Conservation (phyloP, 2,113 vertebrate species). For the Anser brachyrhynchus region DNA sequence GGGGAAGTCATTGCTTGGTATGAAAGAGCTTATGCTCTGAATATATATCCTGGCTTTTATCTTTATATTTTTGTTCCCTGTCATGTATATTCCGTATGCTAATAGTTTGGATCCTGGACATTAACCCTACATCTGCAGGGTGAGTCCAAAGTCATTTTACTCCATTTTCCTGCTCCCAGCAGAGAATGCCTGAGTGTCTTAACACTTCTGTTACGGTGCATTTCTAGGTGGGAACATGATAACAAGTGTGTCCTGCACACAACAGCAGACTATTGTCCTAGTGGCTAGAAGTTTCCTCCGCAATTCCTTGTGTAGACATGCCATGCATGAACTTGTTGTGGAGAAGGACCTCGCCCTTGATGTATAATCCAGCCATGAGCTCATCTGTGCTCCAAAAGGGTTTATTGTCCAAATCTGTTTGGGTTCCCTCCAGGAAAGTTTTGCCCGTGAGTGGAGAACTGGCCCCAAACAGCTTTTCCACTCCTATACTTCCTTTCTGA, state of each 20-base stretch:
- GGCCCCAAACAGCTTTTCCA: not conserved
- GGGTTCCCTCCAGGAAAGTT: conserved; percentile 2
- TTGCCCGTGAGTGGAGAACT: not conserved
- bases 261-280: not conserved
- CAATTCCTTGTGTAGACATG: not conserved
- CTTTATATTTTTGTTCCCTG: not conserved
- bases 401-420: conserved; percentile 30
- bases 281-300: not conserved
- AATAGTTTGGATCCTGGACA: not conserved
- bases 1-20: not conserved
- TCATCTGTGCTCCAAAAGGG: conserved; percentile 35
- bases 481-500: not conserved
- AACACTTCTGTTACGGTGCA: not conserved
- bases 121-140: not conserved
- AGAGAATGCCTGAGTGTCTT: not conserved
- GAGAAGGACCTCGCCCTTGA: conserved; percentile 24
- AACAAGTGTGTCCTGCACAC: not conserved
- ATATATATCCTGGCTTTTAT: not conserved
- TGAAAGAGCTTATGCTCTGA: not conserved
- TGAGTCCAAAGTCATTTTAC: not conserved
- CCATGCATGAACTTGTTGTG: conserved; percentile 36
- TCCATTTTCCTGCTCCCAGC: not conserved
- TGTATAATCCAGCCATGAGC: conserved; percentile 51
- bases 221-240: not conserved
- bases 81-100: not conserved